Base-by-base conservation (phyloP, 1,140 invertebrate genomes). In the Trachymyrmex cornetzi region DNA sequence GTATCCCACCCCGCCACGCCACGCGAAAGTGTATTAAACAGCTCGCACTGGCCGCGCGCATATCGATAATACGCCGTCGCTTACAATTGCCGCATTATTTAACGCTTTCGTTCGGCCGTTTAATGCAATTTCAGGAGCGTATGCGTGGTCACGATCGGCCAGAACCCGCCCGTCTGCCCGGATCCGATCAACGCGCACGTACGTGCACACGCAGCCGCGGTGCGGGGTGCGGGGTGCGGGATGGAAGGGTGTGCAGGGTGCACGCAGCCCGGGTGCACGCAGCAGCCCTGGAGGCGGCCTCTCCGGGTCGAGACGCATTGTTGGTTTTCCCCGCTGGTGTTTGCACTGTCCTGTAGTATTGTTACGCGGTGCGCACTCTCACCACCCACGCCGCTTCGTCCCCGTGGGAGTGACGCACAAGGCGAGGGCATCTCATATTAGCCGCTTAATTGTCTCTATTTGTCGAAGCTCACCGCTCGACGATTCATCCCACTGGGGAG, bases 391-490 rank as follows among this genome's bases (percentile, higher is more conserved):
- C 59, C 24, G 38, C 9, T 19, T 19, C 67, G 61, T 74, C 53
- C 89, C 75, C 89, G 85, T 86, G 86, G 89, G 91, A 92, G 84
- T 66, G 50, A 63, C 69, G 80, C 82, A 90, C 72, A 53, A 85
- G 87, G 85, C 87, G 48, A 61, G 86, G 69, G 85, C 84, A 92
- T 87, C 90, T 92, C 91, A 91, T 91, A 92, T 92, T 92, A 92
- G 92, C 90, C 84, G 91, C 88, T 92, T 92, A 92, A 90, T 89
- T 89, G 92, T 93, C 92, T 92, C 93, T 93, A 93, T 93, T 94
- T 93, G 92, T 91, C 87, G 87, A 88, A 90, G 86, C 91, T 88
- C 77, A 87, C 69, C 87, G 67, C 79, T 77, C 63, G 79, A 81
- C 89, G 79, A 82, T 90, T 90, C 85, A 79, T 67, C 67, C 81